Percentiles rank a stretch among this genome's conserved stretches.
Conservation (phyloP, 2,797 vertebrate genomes). For the Enteromius fasciolatus region DNA sequence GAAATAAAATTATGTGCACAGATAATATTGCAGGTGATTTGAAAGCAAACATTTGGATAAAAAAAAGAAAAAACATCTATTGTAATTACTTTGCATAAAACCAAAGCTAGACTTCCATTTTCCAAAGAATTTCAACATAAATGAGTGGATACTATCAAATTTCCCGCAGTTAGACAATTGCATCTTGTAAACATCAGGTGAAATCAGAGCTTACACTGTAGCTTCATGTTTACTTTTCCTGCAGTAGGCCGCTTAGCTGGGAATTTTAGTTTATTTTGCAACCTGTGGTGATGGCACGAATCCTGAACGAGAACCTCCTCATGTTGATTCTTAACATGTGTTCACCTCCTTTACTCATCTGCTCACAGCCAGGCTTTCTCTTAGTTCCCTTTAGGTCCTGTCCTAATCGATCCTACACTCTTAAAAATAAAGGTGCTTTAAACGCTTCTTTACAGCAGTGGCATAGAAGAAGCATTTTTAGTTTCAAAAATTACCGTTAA, state of each 20-base stretch:
- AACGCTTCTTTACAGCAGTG: too few species aligned
- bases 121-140: conserved; percentile 45
- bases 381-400: neutral
- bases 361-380: conserved; percentile 29
- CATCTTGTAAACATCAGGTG: conserved; percentile 52
- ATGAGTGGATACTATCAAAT: conserved; percentile 30
- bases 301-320: conserved; percentile 74
- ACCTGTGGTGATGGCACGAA: conserved; percentile 81
- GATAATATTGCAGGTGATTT: neutral
- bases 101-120: neutral
- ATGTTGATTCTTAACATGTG: conserved; percentile 83
- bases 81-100: neutral
- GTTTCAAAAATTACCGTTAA: too few species aligned
- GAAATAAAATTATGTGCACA: neutral
- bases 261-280: conserved; percentile 82
- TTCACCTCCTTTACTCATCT: conserved; percentile 70
- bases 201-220: conserved; percentile 62
- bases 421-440: too few species aligned
- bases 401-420: conserved; percentile 9
- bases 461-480: too few species aligned
- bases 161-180: conserved; percentile 52
- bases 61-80: too few species aligned
- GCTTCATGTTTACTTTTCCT: conserved; percentile 77
- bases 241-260: conserved; percentile 74
- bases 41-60: neutral